A percentile compares a stretch with the other conserved stretches of the same genome.
phyloP scores from a whole-genome alignment of 37 sponge, comb jelly and placozoan genomes.

The Chondrilla cf. caribensis region DNA sequence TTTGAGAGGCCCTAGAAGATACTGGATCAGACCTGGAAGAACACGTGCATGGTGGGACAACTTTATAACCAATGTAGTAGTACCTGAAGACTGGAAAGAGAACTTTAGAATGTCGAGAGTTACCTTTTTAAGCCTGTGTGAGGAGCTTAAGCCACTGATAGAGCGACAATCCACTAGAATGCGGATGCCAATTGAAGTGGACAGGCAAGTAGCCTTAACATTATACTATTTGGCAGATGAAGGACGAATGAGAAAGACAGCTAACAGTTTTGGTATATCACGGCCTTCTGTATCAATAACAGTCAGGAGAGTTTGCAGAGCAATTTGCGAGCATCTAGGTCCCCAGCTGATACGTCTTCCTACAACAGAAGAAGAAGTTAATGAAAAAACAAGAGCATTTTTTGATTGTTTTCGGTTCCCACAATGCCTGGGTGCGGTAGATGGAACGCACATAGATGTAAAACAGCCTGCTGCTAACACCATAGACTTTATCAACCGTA shows the following conservation, averaged over 20 bases:
- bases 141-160: not conserved
- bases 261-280: slow-evolving; percentile 4
- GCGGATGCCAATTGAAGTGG: not conserved
- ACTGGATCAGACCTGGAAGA: not conserved
- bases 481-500: slow-evolving; percentile 18
- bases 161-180: not conserved
- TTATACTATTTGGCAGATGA: slow-evolving; percentile 34
- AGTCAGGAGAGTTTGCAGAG: slow-evolving; percentile 15
- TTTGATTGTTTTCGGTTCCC: slow-evolving; percentile 11
- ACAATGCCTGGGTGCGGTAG: slow-evolving; percentile 17
- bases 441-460: slow-evolving; percentile 1
- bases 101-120: slow-evolving; percentile 7
- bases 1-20: not conserved
- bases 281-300: not conserved
- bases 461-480: slow-evolving; percentile 11
- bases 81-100: not conserved
- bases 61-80: not conserved
- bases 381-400: not conserved
- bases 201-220: not conserved
- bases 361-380: slow-evolving; percentile 9
- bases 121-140: not conserved
- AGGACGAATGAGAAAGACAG: slow-evolving; percentile 2
- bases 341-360: not conserved
- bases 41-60: not conserved
- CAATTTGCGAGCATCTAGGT: slow-evolving; percentile 6